Conservation (phyloP, 2,797 vertebrate species). For the Neosilurus mollespiculum region DNA sequence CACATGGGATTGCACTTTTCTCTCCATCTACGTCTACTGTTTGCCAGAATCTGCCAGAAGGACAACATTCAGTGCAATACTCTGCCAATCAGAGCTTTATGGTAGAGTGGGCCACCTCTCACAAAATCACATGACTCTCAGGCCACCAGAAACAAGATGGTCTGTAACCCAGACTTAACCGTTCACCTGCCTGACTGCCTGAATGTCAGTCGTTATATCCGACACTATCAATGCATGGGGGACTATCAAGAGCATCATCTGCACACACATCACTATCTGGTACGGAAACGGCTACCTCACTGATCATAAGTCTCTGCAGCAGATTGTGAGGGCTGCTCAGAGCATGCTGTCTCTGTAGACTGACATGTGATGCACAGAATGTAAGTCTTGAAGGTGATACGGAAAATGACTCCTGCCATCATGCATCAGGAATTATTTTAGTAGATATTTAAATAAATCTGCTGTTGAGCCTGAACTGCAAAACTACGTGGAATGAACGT, state of each 20-base stretch:
- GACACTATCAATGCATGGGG: background rate
- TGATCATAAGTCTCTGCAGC: too few relatives aligned
- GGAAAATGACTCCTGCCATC: background rate
- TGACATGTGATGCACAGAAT: background rate
- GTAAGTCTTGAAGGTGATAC: background rate
- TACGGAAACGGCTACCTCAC: too few relatives aligned
- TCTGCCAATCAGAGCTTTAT: background rate
- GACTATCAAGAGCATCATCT: too few relatives aligned
- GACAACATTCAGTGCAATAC: background rate
- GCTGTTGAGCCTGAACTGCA: background rate
- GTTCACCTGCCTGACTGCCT: background rate
- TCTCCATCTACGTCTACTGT: background rate
- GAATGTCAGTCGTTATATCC: background rate
- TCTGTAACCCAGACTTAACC: background rate
- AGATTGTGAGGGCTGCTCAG: too few relatives aligned
- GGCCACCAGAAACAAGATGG: background rate
- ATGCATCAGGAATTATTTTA: too few relatives aligned
- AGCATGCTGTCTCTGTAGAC: background rate
- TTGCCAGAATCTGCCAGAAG: background rate
- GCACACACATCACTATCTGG: too few relatives aligned
- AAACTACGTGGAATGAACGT: background rate
- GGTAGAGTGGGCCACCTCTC: background rate
- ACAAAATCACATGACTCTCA: background rate
- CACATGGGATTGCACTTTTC: background rate
- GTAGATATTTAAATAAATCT: background rate